These are phyloP conservation scores for Alentia gelatinosa DNA, from an alignment of 2,888 invertebrate genomes.

Conservation along the genomic window DNA sequence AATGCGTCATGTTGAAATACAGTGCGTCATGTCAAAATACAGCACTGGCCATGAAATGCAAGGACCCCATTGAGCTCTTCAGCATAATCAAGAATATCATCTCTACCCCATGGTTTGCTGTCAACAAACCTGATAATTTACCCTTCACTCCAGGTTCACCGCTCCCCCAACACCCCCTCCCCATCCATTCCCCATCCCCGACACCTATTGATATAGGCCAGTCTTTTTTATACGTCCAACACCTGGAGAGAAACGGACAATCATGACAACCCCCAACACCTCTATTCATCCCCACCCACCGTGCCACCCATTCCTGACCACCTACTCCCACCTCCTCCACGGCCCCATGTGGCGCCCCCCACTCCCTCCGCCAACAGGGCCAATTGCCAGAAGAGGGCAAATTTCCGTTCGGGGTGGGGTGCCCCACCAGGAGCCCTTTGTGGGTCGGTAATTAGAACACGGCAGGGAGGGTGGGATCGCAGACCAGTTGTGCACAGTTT, in stretches of 20 bases:
- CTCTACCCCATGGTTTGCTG: neutral
- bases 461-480: neutral
- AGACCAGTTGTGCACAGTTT: conserved; percentile 41
- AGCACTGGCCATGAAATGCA: no score
- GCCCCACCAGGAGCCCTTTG: neutral
- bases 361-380: neutral
- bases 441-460: neutral
- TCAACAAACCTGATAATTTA: conserved; percentile 9
- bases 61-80: no score
- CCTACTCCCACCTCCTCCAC: conserved; percentile 2
- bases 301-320: neutral
- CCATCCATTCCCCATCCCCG: no score
- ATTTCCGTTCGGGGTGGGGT: conserved; percentile 40
- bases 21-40: no score
- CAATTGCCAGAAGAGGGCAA: conserved; percentile 30
- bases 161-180: no score
- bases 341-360: neutral
- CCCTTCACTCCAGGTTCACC: no score
- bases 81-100: neutral
- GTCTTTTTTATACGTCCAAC: neutral
- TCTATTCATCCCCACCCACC: neutral
- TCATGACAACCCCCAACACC: neutral
- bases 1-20: no score
- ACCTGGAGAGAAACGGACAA: conserved; percentile 12
- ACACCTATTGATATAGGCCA: no score